Percentiles rank a stretch among this genome's conserved stretches.
phyloP scores from a whole-genome alignment of 2,888 invertebrate genomes.

The Agonum fuliginosum region DNA sequence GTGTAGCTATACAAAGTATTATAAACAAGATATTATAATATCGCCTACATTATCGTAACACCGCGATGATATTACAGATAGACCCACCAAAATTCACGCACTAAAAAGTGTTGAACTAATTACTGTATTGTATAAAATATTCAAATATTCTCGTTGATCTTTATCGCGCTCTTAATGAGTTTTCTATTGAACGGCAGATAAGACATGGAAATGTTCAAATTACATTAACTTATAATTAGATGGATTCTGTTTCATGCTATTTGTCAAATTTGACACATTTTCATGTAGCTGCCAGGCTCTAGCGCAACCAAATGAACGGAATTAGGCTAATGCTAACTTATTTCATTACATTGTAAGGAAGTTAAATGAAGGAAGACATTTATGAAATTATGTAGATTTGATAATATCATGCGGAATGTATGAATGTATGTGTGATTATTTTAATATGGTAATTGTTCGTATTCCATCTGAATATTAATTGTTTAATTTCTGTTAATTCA shows the following conservation, averaged over 20 bases:
- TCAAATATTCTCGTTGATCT: conserved; percentile 10
- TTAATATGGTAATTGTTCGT: conserved; percentile 27
- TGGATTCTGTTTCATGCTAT: conserved; percentile 9
- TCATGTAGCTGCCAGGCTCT: not conserved
- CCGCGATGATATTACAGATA: too few relatives aligned
- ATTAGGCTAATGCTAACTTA: conserved; percentile 30
- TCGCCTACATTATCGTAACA: too few relatives aligned
- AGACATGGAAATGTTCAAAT: conserved; percentile 19
- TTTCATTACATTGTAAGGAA: conserved; percentile 17
- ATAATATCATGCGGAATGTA: not conserved
- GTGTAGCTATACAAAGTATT: too few relatives aligned
- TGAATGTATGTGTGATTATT: conserved; percentile 9
- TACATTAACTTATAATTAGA: conserved; percentile 29
- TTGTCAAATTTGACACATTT: conserved; percentile 38
- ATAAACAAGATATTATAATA: too few relatives aligned
- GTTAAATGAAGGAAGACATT: conserved; percentile 14
- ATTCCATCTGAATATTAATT: conserved; percentile 18
- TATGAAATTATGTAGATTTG: conserved; percentile 33
- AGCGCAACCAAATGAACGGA: not conserved
- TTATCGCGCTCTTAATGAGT: conserved; percentile 13
- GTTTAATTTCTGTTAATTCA: not conserved
- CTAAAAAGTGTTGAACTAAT: not conserved
- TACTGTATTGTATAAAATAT: conserved; percentile 1
- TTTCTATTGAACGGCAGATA: conserved; percentile 24
- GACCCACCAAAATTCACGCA: too few relatives aligned